Conservation (phyloP, 2,797 vertebrate species). For the Hybognathus amarus region DNA sequence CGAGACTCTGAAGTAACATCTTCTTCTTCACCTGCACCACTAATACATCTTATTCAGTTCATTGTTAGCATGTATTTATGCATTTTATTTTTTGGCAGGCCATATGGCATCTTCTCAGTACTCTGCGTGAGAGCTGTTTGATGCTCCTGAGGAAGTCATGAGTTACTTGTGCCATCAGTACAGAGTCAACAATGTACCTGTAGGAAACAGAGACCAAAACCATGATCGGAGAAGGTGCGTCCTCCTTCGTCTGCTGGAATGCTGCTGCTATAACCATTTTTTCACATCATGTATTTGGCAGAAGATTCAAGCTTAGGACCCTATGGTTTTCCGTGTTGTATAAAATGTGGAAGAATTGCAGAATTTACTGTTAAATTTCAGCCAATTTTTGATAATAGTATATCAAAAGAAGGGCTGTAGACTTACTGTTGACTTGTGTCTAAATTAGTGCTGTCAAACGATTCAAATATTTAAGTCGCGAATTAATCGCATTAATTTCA, state of each 20-base stretch:
- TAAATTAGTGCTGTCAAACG: too few relatives aligned
- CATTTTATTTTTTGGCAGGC: conserved; percentile 69
- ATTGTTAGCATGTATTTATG: too few relatives aligned
- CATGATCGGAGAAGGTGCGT: conserved; percentile 88
- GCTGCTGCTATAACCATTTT: fast-evolving
- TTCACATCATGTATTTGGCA: neutral
- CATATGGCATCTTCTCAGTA: conserved; percentile 91
- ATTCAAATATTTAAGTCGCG: too few relatives aligned
- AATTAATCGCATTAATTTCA: too few relatives aligned
- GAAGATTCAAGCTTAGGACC: neutral
- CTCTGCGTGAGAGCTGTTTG: conserved; percentile 93
- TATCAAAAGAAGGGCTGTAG: neutral
- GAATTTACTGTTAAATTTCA: too few relatives aligned
- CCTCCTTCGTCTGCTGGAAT: neutral
- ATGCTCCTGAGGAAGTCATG: conserved; percentile 94
- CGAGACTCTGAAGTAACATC: conserved; percentile 78
- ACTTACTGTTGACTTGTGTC: neutral
- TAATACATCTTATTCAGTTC: neutral
- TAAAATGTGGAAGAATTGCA: neutral
- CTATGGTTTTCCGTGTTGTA: neutral
- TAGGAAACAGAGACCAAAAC: conserved; percentile 90
- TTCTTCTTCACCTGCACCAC: neutral
- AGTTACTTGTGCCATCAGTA: conserved; percentile 92
- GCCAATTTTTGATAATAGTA: neutral
- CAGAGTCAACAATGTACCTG: conserved; percentile 89